These are phyloP conservation scores for Arctocebus calabarensis DNA, from an alignment of 2,797 vertebrate species.

Conservation along the genomic window DNA sequence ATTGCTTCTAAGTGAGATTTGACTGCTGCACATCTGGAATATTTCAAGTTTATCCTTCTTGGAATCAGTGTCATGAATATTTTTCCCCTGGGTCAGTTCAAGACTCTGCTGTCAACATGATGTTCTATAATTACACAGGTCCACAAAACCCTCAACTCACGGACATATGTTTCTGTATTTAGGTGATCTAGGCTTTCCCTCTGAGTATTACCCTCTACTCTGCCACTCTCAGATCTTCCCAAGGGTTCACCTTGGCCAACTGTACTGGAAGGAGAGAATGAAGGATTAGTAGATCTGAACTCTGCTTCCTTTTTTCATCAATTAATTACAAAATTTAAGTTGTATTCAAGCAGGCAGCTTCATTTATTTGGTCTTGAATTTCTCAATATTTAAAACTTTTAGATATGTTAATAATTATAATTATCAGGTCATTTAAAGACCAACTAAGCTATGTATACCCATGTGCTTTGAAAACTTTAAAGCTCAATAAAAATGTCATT, in stretches of 20 bases:
- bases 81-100: background rate
- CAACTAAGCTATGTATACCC: background rate
- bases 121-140: background rate
- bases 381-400: background rate
- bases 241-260: background rate
- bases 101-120: background rate
- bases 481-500: background rate
- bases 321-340: background rate
- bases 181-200: background rate
- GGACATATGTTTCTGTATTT: background rate
- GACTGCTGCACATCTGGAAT: background rate
- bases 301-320: background rate
- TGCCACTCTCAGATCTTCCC: background rate
- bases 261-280: accelerated
- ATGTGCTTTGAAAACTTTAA: background rate
- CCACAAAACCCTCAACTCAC: accelerated
- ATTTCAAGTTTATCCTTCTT: slow-evolving; percentile 41
- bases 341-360: background rate
- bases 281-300: background rate
- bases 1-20: background rate
- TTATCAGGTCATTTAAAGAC: background rate
- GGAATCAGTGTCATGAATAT: background rate
- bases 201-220: background rate
- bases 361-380: background rate
- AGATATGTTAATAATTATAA: background rate